phyloP scores from a whole-genome alignment of 2,888 invertebrate species.

The Drosophila barbarae region DNA sequence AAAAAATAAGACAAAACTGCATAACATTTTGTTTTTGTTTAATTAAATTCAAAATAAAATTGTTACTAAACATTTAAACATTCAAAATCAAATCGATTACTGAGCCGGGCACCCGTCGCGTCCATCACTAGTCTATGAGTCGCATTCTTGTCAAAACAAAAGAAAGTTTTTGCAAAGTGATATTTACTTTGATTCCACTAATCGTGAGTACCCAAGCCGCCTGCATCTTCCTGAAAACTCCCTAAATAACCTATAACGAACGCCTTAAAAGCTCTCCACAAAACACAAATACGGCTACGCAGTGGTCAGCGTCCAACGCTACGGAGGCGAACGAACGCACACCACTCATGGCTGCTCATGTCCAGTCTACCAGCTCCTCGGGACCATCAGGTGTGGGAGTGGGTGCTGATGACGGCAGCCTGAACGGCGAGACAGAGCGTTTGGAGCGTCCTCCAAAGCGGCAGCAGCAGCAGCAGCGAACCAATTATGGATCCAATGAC shows the following conservation, averaged over 20 bases:
- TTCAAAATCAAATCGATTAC: slow-evolving; percentile 19
- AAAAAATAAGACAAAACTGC: no score
- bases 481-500: slow-evolving; percentile 81
- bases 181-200: slow-evolving; percentile 1
- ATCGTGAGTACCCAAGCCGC: slow-evolving; percentile 11
- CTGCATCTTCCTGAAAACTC: neutral
- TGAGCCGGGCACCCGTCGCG: slow-evolving; percentile 3
- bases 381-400: slow-evolving; percentile 25
- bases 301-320: slow-evolving; percentile 54
- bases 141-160: slow-evolving; percentile 35
- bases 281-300: slow-evolving; percentile 61
- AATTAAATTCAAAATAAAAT: neutral
- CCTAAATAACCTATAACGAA: neutral
- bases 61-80: neutral
- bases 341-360: slow-evolving; percentile 91
- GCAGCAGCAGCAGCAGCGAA: slow-evolving; percentile 74
- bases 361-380: slow-evolving; percentile 63
- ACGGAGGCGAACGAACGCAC: slow-evolving; percentile 83
- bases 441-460: slow-evolving; percentile 69
- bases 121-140: slow-evolving; percentile 37
- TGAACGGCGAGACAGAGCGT: slow-evolving; percentile 62
- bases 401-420: slow-evolving; percentile 48
- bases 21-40: no score
- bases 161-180: slow-evolving; percentile 28
- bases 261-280: neutral